phyloP scores from a whole-genome alignment of 2,888 invertebrate species.

The Rhodophaea formosa region DNA sequence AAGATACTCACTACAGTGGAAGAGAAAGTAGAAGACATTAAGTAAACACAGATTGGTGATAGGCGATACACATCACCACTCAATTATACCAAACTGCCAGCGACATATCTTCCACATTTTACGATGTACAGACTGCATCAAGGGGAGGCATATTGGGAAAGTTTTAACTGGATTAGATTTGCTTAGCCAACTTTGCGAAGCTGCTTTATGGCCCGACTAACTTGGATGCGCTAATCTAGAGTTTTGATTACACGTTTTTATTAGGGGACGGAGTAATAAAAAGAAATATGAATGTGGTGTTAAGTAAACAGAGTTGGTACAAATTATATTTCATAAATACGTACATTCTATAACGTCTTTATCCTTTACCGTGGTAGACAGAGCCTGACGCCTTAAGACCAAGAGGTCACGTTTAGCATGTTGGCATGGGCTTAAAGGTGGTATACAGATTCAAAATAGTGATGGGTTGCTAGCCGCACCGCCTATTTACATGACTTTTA shows the following conservation, averaged over 20 bases:
- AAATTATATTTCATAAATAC: too few species aligned
- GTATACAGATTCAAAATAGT: too few species aligned
- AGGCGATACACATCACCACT: neutral
- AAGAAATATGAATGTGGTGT: slow-evolving; percentile 3
- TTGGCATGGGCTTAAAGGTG: too few species aligned
- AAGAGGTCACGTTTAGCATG: too few species aligned
- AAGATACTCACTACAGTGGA: too few species aligned
- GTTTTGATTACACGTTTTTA: slow-evolving; percentile 28
- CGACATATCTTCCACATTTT: slow-evolving; percentile 33
- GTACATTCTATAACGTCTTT: too few species aligned
- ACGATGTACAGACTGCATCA: slow-evolving; percentile 51
- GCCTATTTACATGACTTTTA: too few species aligned
- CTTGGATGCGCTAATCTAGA: slow-evolving; percentile 49
- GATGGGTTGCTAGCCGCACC: too few species aligned
- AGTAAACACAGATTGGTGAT: too few species aligned
- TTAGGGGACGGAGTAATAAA: slow-evolving; percentile 7
- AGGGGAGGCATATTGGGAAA: slow-evolving; percentile 76
- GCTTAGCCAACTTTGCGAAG: slow-evolving; percentile 50
- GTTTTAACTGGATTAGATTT: slow-evolving; percentile 77
- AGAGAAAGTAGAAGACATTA: too few species aligned
- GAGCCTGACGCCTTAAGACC: too few species aligned
- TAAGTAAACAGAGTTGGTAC: neutral
- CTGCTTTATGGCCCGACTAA: slow-evolving; percentile 56
- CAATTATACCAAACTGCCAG: slow-evolving; percentile 37
- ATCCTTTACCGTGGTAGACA: too few species aligned